Evolutionary conservation across 2,888 invertebrate species (phyloP).

Genomic region (Sminthurides aquaticus): DNA sequence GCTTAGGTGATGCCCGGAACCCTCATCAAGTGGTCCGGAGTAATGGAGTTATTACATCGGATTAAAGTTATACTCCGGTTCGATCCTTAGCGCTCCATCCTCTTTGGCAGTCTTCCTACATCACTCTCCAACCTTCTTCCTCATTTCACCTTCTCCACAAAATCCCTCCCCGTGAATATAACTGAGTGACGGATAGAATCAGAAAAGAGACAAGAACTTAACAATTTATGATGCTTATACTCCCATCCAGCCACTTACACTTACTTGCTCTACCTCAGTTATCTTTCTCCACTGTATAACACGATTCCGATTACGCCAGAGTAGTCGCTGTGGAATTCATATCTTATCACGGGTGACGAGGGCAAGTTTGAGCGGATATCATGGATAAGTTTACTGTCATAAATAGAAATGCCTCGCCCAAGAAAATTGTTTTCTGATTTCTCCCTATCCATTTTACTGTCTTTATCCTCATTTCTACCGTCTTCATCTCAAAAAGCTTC

Average conservation of each 20-base stretch:
- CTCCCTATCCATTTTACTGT: not conserved
- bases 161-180: not conserved
- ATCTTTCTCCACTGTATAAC: too few species aligned
- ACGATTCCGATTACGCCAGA: too few species aligned
- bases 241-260: not conserved
- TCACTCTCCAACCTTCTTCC: not conserved
- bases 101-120: not conserved
- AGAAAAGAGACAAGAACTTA: not conserved
- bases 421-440: not conserved
- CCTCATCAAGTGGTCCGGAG: constrained; percentile 31
- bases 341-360: too few species aligned
- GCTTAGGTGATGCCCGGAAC: constrained; percentile 29
- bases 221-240: not conserved
- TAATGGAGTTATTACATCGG: constrained; percentile 37
- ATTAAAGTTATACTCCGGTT: constrained; percentile 31
- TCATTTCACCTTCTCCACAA: too few species aligned
- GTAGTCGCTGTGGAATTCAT: too few species aligned
- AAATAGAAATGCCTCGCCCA: constrained; percentile 1
- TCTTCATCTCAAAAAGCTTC: too few species aligned
- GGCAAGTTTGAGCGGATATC: too few species aligned
- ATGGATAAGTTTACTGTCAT: too few species aligned
- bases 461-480: too few species aligned
- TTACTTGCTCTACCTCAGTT: too few species aligned
- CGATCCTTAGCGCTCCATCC: not conserved
- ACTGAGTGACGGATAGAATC: not conserved